Evolutionary conservation across 30 jellyfish, hydroid and myxozoan species (phyloP), one percentile per base, ranked within the genome.

Genomic region (Aurelia sp.): DNA sequence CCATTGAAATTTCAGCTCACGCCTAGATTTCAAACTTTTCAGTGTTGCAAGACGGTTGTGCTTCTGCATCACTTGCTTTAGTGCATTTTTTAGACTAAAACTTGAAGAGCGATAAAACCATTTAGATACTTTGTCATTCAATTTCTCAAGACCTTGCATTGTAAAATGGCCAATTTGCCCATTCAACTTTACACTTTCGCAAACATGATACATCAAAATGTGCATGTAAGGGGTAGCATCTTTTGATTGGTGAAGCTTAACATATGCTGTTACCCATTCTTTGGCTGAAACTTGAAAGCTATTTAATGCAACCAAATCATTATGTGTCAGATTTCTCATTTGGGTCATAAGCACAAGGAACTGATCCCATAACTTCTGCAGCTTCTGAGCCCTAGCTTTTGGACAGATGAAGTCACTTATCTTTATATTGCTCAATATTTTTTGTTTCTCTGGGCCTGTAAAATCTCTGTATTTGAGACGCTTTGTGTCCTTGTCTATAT

Each of bases 211-310:
- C 66, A 57, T 57, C 66, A 57, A 57, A 57, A 57, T 68, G 24
- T 68, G 80, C 80, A 68, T 68, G 59, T 68, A 68, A 16, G 80
- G 74, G 21, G 80, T 68, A 20, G 59, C 80, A 68, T 68, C 58
- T 68, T 68, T 68, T n/a, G 80, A 20, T 11, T 38, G 80, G 51
- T 68, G 66, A 57, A 57, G 66, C 66, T 57, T 57, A 2, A 57
- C 6, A 6, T 57, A 57, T 57, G 5, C 66, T 57, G 66, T 57
- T 57, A 57, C 66, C 66, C 66, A 68, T 22, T 68, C 59, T 68
- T 22, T 16, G 59, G 40, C 27, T 68, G 58, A 22, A 15, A 20
- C 62, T 20, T 68, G 3, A 68, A 57, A 57, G 7, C 66, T 1
- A 6, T 57, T 7, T 7, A 57, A 57, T 57, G 66, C 3, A 57